A percentile compares a stretch with the other conserved stretches of the same genome.
These are phyloP conservation scores for Epinephelus moara DNA, from an alignment of 2,113 vertebrate genomes.

Conservation along the genomic window DNA sequence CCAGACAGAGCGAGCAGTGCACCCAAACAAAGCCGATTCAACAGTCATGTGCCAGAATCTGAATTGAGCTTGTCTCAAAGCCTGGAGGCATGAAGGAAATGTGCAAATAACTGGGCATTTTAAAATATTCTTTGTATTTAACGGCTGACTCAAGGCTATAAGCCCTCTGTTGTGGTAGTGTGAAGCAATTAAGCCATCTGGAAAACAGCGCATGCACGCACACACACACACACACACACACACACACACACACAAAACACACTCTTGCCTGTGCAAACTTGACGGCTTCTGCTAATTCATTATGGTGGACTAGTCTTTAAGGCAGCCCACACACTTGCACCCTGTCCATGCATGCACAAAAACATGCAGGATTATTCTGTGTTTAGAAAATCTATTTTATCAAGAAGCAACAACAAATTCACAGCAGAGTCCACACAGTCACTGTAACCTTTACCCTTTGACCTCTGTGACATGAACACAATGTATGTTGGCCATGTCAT, in stretches of 20 bases:
- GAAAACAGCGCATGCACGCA: slow-evolving; percentile 31
- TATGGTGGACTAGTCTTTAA: slow-evolving; percentile 32
- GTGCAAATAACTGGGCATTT: slow-evolving; percentile 50
- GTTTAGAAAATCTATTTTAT: background rate
- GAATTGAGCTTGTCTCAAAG: slow-evolving; percentile 29
- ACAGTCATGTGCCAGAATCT: slow-evolving; percentile 50
- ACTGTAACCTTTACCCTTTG: background rate
- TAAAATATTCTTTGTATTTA: slow-evolving; percentile 62
- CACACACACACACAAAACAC: slow-evolving; percentile 42
- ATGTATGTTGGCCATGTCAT: background rate
- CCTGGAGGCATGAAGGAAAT: slow-evolving; percentile 48
- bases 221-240: slow-evolving; percentile 7
- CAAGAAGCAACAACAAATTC: background rate
- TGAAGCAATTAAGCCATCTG: slow-evolving; percentile 58
- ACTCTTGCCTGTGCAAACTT: slow-evolving; percentile 47
- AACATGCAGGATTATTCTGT: background rate
- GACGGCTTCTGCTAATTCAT: slow-evolving; percentile 59
- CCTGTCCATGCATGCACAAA: background rate
- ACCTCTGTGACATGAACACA: slow-evolving; percentile 6
- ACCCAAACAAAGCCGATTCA: slow-evolving; percentile 59
- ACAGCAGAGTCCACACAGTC: background rate
- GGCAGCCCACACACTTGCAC: slow-evolving; percentile 23
- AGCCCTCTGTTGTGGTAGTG: slow-evolving; percentile 57
- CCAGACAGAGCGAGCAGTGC: slow-evolving; percentile 35
- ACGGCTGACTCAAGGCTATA: slow-evolving; percentile 51